Base-by-base conservation (phyloP, 2,797 vertebrate species). In the Enteromius paludinosus region DNA sequence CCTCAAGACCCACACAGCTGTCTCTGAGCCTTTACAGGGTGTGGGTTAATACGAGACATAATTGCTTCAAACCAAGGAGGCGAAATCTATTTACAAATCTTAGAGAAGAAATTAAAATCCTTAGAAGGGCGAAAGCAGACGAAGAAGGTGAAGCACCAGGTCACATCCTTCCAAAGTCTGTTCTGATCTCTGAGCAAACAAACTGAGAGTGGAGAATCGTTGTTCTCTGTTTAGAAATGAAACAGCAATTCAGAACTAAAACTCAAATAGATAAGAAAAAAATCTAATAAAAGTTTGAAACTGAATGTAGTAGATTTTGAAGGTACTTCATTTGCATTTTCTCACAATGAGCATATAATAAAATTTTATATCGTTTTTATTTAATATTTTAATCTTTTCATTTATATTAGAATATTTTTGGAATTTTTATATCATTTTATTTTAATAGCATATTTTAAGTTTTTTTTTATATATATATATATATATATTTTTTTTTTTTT, bases 31-130 rank as follows among this genome's bases (percentile, higher is more conserved):
- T 81, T 86, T 78, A 82, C 83, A 77, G 86, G 85, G 81, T 84
- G 77, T 62, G 82, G 86, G 85, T 88, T 88, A 88, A 88, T 89
- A 79, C 79, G 73, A 82, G 75, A 75, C 83, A 86, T 87, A 86
- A 89, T 85, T 88, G 84, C 82, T 85, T 87, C 64, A 85, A 85
- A 71, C 78, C 78, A 45, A 81, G 81, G 81, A 86, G 68, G 68
- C 80, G 56, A 64, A 85, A 81, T 84, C 79, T 84, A 78, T 88
- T 88, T 86, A 83, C 77, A 78, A 77, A 83, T 83, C 73, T 76
- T 73, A 47, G 79, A 80, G 76, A 71, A 84, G 80, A 76, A 83
- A 84, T 84, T 83, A 81, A 77, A 87, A 84, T 86, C 81, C 59
- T 66, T 59, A 45, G 79, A 82, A 54, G 61, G 69, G 43, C 35